Conservation (phyloP, 1,140 invertebrate species). For the Ridgeia piscesae region DNA sequence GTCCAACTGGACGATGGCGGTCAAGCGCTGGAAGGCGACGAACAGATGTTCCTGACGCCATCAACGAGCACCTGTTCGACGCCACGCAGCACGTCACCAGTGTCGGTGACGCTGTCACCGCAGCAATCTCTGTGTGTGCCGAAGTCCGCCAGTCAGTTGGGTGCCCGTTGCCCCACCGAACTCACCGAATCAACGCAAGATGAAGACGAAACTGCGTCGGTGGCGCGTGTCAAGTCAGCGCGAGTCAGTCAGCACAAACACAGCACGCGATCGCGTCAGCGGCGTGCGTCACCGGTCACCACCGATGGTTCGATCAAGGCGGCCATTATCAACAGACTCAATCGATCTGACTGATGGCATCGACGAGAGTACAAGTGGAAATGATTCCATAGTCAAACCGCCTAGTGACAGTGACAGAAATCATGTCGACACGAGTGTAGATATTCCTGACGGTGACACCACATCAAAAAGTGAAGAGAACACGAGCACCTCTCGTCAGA, state of each 20-base stretch:
- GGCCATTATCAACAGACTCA: background rate
- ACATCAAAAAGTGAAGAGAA: background rate
- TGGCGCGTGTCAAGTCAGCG: background rate
- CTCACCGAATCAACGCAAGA: background rate
- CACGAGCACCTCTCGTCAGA: background rate
- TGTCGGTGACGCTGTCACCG: background rate
- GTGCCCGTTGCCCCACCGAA: constrained; percentile 7
- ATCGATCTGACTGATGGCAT: background rate
- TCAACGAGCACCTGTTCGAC: background rate
- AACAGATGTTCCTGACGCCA: constrained; percentile 12
- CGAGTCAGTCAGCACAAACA: background rate
- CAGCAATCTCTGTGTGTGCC: background rate
- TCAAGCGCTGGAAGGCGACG: background rate
- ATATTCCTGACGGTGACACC: background rate
- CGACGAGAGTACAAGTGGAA: background rate
- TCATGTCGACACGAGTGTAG: background rate
- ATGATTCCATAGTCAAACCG: background rate
- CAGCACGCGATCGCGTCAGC: background rate
- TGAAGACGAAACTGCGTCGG: background rate
- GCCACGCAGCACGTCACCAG: background rate
- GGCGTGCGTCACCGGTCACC: background rate
- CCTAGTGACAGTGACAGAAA: background rate
- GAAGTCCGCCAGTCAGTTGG: background rate
- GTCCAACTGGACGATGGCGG: background rate
- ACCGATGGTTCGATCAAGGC: background rate